A percentile compares a stretch with the other conserved stretches of the same genome.
Conservation (phyloP, 1,140 invertebrate species). For the Drosophila prosaltans region DNA sequence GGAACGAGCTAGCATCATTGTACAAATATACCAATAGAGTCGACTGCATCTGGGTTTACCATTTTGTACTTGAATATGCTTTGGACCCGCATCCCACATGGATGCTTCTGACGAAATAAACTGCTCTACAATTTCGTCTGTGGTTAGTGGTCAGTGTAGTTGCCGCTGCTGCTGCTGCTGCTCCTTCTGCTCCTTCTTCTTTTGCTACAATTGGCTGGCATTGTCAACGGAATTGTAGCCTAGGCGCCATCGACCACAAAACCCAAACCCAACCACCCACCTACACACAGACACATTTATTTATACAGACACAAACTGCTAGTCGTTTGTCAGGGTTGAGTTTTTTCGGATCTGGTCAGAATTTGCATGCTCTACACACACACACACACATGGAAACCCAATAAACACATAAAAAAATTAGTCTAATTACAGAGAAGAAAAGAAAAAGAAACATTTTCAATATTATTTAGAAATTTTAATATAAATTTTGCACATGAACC, state of each 20-base stretch:
- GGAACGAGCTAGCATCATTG: constrained; percentile 27
- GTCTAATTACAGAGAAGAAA: too few relatives aligned
- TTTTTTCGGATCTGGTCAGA: not conserved
- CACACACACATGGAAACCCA: not conserved
- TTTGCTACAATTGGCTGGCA: constrained; percentile 57
- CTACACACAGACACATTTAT: constrained; percentile 13
- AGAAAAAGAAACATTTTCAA: too few relatives aligned
- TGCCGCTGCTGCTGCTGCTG: constrained; percentile 16
- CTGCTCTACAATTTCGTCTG: constrained; percentile 57
- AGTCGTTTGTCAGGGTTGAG: constrained; percentile 13
- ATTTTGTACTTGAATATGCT: not conserved
- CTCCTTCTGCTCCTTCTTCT: not conserved
- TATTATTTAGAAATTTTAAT: too few relatives aligned
- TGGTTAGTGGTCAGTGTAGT: constrained; percentile 43
- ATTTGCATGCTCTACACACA: constrained; percentile 40
- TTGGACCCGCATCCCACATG: constrained; percentile 27
- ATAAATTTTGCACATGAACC: too few relatives aligned
- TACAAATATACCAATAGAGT: constrained; percentile 17
- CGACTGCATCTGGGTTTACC: constrained; percentile 13
- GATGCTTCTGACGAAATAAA: constrained; percentile 59
- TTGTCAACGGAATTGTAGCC: constrained; percentile 47
- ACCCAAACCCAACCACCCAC: constrained; percentile 22
- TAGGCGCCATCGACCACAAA: constrained; percentile 54
- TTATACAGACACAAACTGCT: constrained; percentile 12
- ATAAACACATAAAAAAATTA: too few relatives aligned